Evolutionary conservation across 2,797 vertebrate species (phyloP).

Genomic region (Falco rusticolus): DNA sequence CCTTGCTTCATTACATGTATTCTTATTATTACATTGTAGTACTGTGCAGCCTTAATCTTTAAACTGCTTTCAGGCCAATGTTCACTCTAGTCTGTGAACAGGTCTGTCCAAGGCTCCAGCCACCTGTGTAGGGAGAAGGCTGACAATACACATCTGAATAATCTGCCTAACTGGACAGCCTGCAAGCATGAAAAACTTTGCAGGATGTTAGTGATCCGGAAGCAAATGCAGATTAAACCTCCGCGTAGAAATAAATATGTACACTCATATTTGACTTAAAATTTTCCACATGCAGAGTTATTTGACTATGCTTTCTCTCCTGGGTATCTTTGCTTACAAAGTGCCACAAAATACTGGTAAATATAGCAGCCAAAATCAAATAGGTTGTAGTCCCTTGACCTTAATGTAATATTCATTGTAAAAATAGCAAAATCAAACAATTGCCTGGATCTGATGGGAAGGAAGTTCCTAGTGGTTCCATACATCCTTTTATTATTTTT

Average conservation of each 20-base stretch:
- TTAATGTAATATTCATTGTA: not conserved
- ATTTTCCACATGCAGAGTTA: not conserved
- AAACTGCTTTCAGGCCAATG: not conserved
- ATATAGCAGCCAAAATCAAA: not conserved
- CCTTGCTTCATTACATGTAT: not conserved
- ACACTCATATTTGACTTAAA: not conserved
- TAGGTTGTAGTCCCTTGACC: not conserved
- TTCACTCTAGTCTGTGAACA: not conserved
- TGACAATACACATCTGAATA: not conserved
- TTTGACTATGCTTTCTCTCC: not conserved
- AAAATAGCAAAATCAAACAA: not conserved
- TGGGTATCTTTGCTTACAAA: not conserved
- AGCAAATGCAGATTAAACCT: not conserved
- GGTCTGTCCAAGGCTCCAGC: not conserved
- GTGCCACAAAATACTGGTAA: not conserved
- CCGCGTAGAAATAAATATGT: not conserved
- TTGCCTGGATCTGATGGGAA: accelerated
- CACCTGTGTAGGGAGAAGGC: not conserved
- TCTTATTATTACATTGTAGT: not conserved
- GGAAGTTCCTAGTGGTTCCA: not conserved
- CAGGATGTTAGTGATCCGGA: not conserved
- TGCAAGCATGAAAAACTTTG: not conserved
- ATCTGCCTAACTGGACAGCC: not conserved
- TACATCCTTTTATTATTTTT: not conserved
- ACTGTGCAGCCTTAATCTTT: not conserved